Base-by-base conservation (phyloP, 2,113 vertebrate species). In the Zeus faber region DNA sequence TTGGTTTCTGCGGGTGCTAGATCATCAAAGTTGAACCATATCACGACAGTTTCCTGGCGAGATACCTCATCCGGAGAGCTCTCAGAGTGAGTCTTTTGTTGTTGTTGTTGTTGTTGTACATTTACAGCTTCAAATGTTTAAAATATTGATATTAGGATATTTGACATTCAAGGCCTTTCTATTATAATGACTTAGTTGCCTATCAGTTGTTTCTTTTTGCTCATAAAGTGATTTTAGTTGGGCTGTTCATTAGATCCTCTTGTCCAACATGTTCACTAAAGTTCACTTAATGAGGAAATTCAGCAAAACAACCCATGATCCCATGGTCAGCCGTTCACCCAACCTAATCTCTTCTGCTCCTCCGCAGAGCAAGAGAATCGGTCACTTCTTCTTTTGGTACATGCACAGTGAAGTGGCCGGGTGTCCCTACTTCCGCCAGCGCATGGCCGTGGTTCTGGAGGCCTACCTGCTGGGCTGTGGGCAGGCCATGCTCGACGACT, bases 361-460 rank as follows among this genome's bases (percentile, higher is more conserved):
- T 13, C 29, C 51, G 45, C 83, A 92, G 90, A 92, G 90, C 76
- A 91, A 89, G 67, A 74, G 87, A 50, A 83, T 92, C 0, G 90
- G 90, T n/a, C 90, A 92, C 56, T 92, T 87, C 82, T 89, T 92
- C 70, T 92, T 91, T 76, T 92, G 90, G 90, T 92, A 87, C 16
- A 49, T 90, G 17, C 84, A 87, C 54, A 88, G 90, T 10, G 90
- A 92, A 58, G 85, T 91, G 41, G 78, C 78, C 2, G 82, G 83
- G 0, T 87, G 87, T 17, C 85, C 59, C 0, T 88, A 83, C 61
- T 91, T 90, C 52, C 81, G 80, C 8, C 83, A 90, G 62, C 85
- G 90, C 18, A 89, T 91, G 84, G 87, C 90, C 0, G 79, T 90
- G 59, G 79, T 91, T 33, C 67, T 92, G 47, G 90, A 91, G 72